These are phyloP conservation scores for Anarsia innoxiella DNA, from an alignment of 2,888 invertebrate genomes.

Conservation along the genomic window DNA sequence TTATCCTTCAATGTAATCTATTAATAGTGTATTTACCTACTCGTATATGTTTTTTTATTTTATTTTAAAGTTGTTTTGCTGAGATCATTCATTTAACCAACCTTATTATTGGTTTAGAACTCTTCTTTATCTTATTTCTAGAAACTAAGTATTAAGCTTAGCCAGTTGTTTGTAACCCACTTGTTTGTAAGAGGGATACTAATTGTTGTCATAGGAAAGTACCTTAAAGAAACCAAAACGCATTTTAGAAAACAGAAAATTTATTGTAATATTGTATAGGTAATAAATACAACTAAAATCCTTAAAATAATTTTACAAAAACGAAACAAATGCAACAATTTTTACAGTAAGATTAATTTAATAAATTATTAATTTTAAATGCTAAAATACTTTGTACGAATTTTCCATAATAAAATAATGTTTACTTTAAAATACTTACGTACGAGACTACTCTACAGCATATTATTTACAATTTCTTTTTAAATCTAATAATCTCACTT, in stretches of 20 bases:
- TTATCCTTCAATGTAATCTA: too few relatives aligned
- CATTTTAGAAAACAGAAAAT: slow-evolving; percentile 54
- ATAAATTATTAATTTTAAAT: slow-evolving; percentile 56
- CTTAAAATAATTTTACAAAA: slow-evolving; percentile 57
- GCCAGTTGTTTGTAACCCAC: too few relatives aligned
- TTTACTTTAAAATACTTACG: slow-evolving; percentile 25
- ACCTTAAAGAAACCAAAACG: slow-evolving; percentile 16
- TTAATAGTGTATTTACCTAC: too few relatives aligned
- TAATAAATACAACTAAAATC: slow-evolving; percentile 65
- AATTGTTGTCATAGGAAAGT: too few relatives aligned
- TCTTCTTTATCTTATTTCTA: too few relatives aligned
- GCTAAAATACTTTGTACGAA: slow-evolving; percentile 67
- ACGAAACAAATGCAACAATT: slow-evolving; percentile 72
- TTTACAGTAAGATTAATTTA: slow-evolving; percentile 42
- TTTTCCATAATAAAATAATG: slow-evolving; percentile 17
- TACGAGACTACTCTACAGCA: slow-evolving; percentile 16
- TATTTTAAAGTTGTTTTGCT: too few relatives aligned
- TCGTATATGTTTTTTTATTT: too few relatives aligned
- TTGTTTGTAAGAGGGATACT: too few relatives aligned
- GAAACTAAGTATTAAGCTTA: too few relatives aligned
- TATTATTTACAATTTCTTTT: slow-evolving; percentile 48
- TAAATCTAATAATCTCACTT: slow-evolving; percentile 75
- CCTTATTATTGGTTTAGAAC: too few relatives aligned
- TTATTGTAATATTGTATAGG: slow-evolving; percentile 58
- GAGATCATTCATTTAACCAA: too few relatives aligned